These are phyloP conservation scores for Drosophila siamana DNA, from an alignment of 2,888 invertebrate genomes.

Conservation along the genomic window DNA sequence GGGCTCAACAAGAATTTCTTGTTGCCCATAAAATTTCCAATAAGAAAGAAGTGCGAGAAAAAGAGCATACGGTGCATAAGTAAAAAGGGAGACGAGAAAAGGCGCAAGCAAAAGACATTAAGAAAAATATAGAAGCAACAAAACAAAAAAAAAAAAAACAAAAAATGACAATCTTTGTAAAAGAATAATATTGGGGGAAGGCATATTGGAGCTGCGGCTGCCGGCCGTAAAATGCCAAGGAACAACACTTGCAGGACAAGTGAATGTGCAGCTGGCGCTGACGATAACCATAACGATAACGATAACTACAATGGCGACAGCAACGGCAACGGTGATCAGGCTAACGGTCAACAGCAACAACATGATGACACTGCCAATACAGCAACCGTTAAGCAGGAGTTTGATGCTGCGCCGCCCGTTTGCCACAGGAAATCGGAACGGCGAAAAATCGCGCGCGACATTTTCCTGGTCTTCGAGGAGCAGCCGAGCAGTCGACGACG, in stretches of 20 bases:
- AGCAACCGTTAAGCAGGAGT: constrained; percentile 71
- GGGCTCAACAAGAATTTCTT: constrained; percentile 47
- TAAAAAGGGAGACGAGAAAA: constrained; percentile 29
- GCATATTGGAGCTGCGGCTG: constrained; percentile 44
- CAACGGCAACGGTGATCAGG: constrained; percentile 25
- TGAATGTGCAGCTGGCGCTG: constrained; percentile 65
- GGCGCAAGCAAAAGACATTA: constrained; percentile 7
- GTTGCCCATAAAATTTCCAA: constrained; percentile 49
- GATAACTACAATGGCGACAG: constrained; percentile 30
- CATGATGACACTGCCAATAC: constrained; percentile 34
- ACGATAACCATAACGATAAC: constrained; percentile 19
- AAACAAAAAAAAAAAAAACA: constrained; percentile 37
- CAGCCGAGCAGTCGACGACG: constrained; percentile 70
- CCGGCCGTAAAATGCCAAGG: constrained; percentile 77
- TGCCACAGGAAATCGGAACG: constrained; percentile 84
- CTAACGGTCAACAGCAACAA: constrained; percentile 33
- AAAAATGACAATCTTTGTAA: constrained; percentile 66
- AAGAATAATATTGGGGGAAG: constrained; percentile 45
- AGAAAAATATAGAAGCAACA: constrained; percentile 18
- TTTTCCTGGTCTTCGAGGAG: constrained; percentile 84
- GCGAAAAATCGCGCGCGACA: constrained; percentile 84
- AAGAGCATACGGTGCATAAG: constrained; percentile 63
- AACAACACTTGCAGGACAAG: constrained; percentile 78
- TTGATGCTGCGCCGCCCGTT: constrained; percentile 62
- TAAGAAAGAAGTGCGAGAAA: constrained; percentile 57